Base-by-base conservation (phyloP, 2,113 vertebrate genomes). In the Lota lota region DNA sequence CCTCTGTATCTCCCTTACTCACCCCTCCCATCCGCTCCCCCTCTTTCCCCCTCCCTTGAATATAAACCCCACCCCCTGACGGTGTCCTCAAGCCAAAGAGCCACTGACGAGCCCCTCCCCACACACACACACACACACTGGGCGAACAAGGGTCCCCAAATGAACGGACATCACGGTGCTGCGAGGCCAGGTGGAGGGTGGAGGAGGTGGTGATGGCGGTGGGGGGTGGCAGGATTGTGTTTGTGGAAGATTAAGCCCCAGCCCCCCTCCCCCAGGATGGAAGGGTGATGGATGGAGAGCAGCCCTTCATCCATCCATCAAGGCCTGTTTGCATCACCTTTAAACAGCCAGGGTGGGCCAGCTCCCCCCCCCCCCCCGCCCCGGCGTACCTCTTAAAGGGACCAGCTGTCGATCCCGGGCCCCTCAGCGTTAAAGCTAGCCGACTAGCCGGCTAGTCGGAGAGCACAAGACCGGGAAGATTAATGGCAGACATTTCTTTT, bases 201-300 rank as follows among this genome's bases (percentile, higher is more conserved):
- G 82, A 71, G 64, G 70, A 72, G 74, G 60, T 20, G 82, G 70
- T 71, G 61, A 64, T 72, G 33, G 58, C 20, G 76, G 68, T 79
- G 19, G 56, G 28, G 57, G 28, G 76, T 66, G 79, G 81, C 70
- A 78, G 84, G 84, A 82, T 80, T 82, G 76, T 84, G 87, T 89
- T 88, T 88, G 85, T 22, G 11, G 84, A 87, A 87, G 85, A 88
- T 87, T 87, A 89, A 88, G 79, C 74, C 83, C 80, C 79, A 0
- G 40, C 40, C 40, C 40, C 40, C 40, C 40, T 14, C 40, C 40
- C 88, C 87, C 85, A 86, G 81, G 80, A 79, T 68, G 67, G 80
- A 85, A 59, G 78, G 77, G 83, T 87, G 86, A 90, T 83, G 85
- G 89, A 89, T 90, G 80, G 85, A 87, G 2, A 40, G 58, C 40